Base-by-base conservation (phyloP, 2,888 invertebrate genomes). In the Phalangium opilio region DNA sequence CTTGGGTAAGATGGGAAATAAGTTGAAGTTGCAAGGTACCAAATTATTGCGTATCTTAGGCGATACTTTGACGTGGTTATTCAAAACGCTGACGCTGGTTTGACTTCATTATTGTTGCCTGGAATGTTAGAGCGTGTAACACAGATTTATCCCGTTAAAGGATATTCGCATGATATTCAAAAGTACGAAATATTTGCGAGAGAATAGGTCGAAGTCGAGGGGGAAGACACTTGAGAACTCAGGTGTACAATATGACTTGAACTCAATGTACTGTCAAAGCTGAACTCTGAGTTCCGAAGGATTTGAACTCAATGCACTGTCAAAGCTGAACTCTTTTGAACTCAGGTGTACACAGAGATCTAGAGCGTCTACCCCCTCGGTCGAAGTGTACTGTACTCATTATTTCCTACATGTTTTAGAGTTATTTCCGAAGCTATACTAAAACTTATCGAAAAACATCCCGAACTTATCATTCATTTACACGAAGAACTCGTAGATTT, bases 71-170 rank as follows among this genome's bases (percentile, higher is more conserved):
- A 47, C 32, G 43, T 45, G 8, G 34, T 52, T 21, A 15, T 48
- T 8, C 52, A 52, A 36, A 48, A 47, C 50, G 49, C 50, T n/a
- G 52, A 52, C 33, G 34, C 35, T 15, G 45, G 45, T 32, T 39
- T 48, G 7, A 34, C 43, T 33, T 39, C 45, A 19, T 36, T 48
- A 32, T 21, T 52, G 2, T 38, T 52, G 17, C 39, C 45, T 17
- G 47, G 45, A 14, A 50, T 52, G 27, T 41, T 52, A 7, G 52
- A 52, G 15, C 45, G 52, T 41, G n/a, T 50, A 12, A 41, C 50
- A 10, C 7, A 48, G 7, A 45, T 50, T 21, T 52, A 36, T 41
- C 43, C 49, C 27, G 52, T 51, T 21, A 38, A 43, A 15, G 47
- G 44, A 20, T 52, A 47, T 45, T 36, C 43, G 14, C 27, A 43